Evolutionary conservation across 2,113 vertebrate genomes (phyloP).

Genomic region (Pungitius pungitius): DNA sequence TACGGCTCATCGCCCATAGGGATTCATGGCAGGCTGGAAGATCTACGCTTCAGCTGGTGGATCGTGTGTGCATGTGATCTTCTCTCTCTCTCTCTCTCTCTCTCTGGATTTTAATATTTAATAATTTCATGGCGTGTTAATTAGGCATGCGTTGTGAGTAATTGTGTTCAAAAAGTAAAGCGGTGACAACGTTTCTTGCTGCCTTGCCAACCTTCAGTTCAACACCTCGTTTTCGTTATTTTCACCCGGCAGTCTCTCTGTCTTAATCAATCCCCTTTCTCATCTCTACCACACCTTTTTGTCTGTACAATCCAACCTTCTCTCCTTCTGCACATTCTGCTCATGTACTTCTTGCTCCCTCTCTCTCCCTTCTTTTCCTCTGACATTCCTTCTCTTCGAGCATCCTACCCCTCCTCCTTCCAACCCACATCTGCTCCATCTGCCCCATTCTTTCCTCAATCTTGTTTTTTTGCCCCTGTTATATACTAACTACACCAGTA

Average conservation of each 20-base stretch:
- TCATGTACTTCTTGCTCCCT: background rate
- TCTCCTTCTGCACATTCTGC: background rate
- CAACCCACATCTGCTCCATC: background rate
- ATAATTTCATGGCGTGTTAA: conserved; percentile 37
- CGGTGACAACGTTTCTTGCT: background rate
- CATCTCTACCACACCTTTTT: background rate
- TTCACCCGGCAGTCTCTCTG: background rate
- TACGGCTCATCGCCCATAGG: conserved; percentile 39
- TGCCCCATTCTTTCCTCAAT: conserved; percentile 13
- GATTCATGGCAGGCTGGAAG: conserved; percentile 32
- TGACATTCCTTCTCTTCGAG: background rate
- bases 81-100: background rate
- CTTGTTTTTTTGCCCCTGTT: conserved; percentile 49
- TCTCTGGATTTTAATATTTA: conserved; percentile 49
- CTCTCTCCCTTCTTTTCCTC: background rate
- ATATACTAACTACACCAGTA: conserved; percentile 43
- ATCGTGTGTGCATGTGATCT: conserved; percentile 25
- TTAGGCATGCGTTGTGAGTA: conserved; percentile 21
- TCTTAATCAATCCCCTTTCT: background rate
- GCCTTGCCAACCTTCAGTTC: background rate
- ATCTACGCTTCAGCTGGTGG: conserved; percentile 42
- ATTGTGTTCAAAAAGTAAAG: conserved; percentile 38
- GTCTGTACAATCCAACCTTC: background rate
- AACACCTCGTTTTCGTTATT: background rate
- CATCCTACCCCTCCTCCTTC: background rate